Percentiles rank a stretch among this genome's conserved stretches.
These are phyloP conservation scores for Chesias legatella DNA, from an alignment of 2,888 invertebrate species.

Conservation along the genomic window DNA sequence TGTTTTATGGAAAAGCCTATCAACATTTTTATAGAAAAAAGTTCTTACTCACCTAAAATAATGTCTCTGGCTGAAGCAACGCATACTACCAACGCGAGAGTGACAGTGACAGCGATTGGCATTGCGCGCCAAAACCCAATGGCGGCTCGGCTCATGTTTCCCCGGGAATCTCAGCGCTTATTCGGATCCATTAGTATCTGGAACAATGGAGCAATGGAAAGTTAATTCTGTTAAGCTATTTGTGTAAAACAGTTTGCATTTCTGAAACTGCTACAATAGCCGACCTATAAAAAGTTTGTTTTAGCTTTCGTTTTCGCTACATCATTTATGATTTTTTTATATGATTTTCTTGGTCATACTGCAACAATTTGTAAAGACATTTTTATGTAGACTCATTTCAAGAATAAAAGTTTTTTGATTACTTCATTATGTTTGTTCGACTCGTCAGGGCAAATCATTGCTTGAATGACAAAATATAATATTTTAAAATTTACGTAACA, in stretches of 20 bases:
- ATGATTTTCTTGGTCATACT: too few species aligned
- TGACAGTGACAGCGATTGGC: slow-evolving; percentile 58
- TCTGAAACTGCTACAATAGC: neutral
- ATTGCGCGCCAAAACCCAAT: slow-evolving; percentile 71
- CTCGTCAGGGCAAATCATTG: too few species aligned
- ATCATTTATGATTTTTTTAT: too few species aligned
- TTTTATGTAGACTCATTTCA: too few species aligned
- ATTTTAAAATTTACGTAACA: too few species aligned
- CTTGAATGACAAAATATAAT: too few species aligned
- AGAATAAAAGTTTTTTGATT: too few species aligned
- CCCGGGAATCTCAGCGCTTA: slow-evolving; percentile 56
- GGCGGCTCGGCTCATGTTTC: slow-evolving; percentile 64
- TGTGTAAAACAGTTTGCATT: neutral
- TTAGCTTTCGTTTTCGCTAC: too few species aligned
- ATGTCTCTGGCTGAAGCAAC: slow-evolving; percentile 62
- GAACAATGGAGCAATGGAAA: slow-evolving; percentile 47
- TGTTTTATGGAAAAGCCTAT: too few species aligned
- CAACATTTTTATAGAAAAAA: neutral
- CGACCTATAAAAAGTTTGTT: too few species aligned
- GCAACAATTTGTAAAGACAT: too few species aligned
- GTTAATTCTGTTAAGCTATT: slow-evolving; percentile 17
- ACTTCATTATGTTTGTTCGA: too few species aligned
- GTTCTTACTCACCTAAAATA: slow-evolving; percentile 58
- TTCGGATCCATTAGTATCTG: slow-evolving; percentile 75
- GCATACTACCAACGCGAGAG: slow-evolving; percentile 49